phyloP scores from a whole-genome alignment of 2,797 vertebrate genomes.

The Lerista edwardsae region DNA sequence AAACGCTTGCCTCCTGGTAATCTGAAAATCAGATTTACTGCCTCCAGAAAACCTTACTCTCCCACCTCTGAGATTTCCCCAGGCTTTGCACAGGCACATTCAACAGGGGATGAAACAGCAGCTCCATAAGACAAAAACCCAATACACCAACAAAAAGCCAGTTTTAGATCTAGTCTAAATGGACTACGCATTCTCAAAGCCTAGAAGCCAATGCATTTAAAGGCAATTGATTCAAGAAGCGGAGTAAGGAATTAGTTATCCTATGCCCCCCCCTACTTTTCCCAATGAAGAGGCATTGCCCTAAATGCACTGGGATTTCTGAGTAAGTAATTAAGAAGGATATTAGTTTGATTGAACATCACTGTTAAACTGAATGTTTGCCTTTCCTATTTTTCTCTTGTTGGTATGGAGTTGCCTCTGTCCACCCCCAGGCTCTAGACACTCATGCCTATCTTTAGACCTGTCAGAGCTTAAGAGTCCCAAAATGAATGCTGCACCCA shows the following conservation, averaged over 20 bases:
- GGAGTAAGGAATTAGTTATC: no score
- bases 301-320: no score
- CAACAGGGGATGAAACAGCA: background rate
- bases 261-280: no score
- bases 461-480: background rate
- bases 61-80: background rate
- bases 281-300: no score
- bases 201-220: background rate
- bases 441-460: background rate
- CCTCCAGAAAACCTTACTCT: background rate
- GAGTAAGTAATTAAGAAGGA: no score
- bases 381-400: background rate
- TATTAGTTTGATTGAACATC: no score
- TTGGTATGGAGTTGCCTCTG: background rate
- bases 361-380: background rate
- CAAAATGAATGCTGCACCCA: background rate
- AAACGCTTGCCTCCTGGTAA: background rate
- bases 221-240: no score
- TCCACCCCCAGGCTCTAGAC: background rate
- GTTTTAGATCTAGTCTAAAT: background rate
- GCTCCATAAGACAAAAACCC: background rate
- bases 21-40: no score
- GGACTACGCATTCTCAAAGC: background rate
- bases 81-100: background rate
- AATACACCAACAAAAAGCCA: background rate